Evolutionary conservation across 2,797 vertebrate species (phyloP).

Genomic region (Protonibea diacanthus): DNA sequence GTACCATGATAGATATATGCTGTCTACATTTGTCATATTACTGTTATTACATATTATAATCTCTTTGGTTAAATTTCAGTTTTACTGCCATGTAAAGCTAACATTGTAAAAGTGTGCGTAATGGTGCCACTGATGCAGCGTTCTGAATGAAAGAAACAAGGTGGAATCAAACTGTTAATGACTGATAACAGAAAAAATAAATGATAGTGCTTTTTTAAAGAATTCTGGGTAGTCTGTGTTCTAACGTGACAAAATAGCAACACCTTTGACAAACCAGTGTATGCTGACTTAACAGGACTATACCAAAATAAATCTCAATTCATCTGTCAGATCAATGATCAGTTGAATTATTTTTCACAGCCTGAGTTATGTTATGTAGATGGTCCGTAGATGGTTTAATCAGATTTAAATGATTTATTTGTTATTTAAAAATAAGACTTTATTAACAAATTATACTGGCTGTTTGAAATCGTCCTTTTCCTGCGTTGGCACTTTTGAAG

Average conservation of each 20-base stretch:
- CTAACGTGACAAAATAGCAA: background rate
- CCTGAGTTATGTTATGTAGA: background rate
- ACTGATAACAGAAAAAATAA: background rate
- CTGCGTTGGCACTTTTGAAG: slow-evolving; percentile 7
- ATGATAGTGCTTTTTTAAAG: background rate
- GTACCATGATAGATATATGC: background rate
- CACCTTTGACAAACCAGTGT: background rate
- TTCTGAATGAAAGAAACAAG: background rate
- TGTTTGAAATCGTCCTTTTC: background rate
- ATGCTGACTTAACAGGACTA: no score
- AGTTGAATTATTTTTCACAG: background rate
- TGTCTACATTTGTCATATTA: background rate
- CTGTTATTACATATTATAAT: background rate
- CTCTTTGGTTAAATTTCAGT: background rate
- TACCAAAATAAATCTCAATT: no score
- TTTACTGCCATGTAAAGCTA: background rate
- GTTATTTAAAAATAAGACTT: background rate
- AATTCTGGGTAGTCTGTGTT: background rate
- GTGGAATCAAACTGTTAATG: background rate
- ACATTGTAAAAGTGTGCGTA: background rate
- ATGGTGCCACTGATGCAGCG: background rate
- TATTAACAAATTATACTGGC: background rate
- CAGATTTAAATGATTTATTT: background rate
- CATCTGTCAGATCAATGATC: no score
- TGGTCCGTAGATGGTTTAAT: background rate